Percentiles rank a stretch among this genome's conserved stretches.
Conservation (phyloP, 2,113 vertebrate species). For the Rutilus rutilus region DNA sequence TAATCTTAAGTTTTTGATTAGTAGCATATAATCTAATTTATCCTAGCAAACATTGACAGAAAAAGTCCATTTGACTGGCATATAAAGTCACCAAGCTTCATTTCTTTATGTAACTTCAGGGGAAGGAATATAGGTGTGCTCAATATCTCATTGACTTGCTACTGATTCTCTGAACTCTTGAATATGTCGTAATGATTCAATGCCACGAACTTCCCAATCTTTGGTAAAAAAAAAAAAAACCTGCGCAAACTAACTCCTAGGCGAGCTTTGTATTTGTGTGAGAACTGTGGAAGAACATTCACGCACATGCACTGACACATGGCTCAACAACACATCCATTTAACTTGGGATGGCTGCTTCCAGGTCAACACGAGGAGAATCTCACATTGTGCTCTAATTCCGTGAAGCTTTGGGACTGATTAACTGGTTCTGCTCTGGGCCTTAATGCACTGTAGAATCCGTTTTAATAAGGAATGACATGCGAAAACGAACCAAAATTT, state of each 20-base stretch:
- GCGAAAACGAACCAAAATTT: neutral
- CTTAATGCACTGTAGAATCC: no score
- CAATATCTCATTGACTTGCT: neutral
- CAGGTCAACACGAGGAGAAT: neutral
- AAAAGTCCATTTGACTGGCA: neutral
- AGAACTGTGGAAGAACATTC: constrained; percentile 4
- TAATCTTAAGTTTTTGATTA: no score
- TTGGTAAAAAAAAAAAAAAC: neutral
- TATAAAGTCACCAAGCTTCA: neutral
- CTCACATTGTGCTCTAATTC: neutral
- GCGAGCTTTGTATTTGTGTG: neutral
- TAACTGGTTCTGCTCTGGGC: neutral
- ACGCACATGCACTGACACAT: constrained; percentile 8
- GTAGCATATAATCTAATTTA: no score
- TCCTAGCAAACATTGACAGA: neutral
- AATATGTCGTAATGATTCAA: neutral
- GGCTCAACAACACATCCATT: neutral
- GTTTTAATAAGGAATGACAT: neutral
- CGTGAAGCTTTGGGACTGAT: neutral
- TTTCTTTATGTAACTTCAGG: neutral
- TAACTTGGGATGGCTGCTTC: constrained; percentile 1
- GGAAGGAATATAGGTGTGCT: neutral
- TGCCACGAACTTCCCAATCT: neutral
- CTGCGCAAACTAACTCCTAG: neutral
- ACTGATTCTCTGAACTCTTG: neutral